These are phyloP conservation scores for Drosophila ercepeae DNA, from an alignment of 1,140 invertebrate genomes.

Conservation along the genomic window DNA sequence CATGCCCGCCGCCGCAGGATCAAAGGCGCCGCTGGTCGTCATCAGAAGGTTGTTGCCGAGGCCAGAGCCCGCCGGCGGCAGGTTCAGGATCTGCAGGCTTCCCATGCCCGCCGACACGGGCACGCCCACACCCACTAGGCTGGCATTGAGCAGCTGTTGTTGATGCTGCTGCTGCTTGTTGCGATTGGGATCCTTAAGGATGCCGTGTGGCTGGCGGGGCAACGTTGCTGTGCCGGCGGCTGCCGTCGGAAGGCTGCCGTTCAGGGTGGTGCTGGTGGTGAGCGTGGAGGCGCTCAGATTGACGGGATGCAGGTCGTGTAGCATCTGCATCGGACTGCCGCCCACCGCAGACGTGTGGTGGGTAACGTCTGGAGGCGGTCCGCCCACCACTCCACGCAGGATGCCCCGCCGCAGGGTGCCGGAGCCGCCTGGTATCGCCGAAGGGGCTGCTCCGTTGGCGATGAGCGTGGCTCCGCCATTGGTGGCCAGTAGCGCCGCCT, in stretches of 20 bases:
- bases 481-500: conserved; percentile 55
- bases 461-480: conserved; percentile 60
- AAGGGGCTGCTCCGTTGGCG: conserved; percentile 27
- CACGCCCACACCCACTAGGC: conserved; percentile 70
- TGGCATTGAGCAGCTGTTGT: conserved; percentile 68
- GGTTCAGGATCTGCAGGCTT: conserved; percentile 81
- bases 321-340: conserved; percentile 59
- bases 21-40: conserved; percentile 76
- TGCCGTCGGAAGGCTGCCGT: conserved; percentile 77
- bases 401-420: conserved; percentile 79
- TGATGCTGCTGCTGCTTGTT: conserved; percentile 83
- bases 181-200: conserved; percentile 86
- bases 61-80: conserved; percentile 55
- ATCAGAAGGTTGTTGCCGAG: conserved; percentile 79
- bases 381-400: conserved; percentile 70
- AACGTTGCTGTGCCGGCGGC: conserved; percentile 49
- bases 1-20: conserved; percentile 66
- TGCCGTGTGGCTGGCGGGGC: conserved; percentile 86
- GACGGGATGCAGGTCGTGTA: conserved; percentile 79
- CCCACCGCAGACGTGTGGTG: conserved; percentile 67
- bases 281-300: conserved; percentile 75
- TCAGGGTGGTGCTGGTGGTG: conserved; percentile 74
- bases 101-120: conserved; percentile 63
- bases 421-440: conserved; percentile 42
- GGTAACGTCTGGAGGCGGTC: conserved; percentile 80